Evolutionary conservation across 2,797 vertebrate genomes (phyloP).

Genomic region (Diplodus sargus): DNA sequence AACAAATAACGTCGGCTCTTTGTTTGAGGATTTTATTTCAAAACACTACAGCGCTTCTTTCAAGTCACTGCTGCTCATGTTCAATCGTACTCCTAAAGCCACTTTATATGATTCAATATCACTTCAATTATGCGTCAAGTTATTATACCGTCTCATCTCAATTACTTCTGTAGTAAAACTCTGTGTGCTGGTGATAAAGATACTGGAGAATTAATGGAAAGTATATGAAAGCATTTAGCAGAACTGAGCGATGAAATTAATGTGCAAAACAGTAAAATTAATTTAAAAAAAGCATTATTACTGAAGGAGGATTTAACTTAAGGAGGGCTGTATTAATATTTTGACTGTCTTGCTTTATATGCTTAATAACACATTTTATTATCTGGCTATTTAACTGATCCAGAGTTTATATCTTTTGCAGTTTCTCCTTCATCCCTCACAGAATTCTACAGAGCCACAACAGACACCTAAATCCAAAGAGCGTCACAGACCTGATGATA

Average conservation of each 20-base stretch:
- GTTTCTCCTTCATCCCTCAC: not conserved
- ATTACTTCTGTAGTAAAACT: not conserved
- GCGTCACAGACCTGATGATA: not conserved
- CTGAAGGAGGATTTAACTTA: too few relatives aligned
- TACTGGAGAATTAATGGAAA: not conserved
- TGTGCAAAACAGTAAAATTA: too few relatives aligned
- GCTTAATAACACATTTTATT: not conserved
- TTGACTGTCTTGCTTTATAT: not conserved
- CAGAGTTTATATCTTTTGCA: not conserved
- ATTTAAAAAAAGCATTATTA: too few relatives aligned
- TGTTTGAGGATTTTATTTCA: not conserved
- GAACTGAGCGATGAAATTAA: not conserved
- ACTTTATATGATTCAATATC: conserved; percentile 27
- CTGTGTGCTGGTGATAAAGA: not conserved
- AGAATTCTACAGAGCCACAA: not conserved
- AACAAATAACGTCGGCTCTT: not conserved
- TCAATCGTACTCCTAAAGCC: not conserved
- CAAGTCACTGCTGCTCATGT: not conserved
- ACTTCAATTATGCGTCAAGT: not conserved
- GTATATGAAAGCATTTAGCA: not conserved
- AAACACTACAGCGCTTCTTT: not conserved
- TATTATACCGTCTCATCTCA: not conserved
- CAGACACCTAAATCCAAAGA: not conserved
- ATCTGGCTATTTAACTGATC: not conserved
- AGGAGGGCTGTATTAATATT: not conserved